Percentiles rank a stretch among this genome's conserved stretches.
phyloP scores from a whole-genome alignment of 1,140 invertebrate genomes.

The Belonocnema kinseyi region DNA sequence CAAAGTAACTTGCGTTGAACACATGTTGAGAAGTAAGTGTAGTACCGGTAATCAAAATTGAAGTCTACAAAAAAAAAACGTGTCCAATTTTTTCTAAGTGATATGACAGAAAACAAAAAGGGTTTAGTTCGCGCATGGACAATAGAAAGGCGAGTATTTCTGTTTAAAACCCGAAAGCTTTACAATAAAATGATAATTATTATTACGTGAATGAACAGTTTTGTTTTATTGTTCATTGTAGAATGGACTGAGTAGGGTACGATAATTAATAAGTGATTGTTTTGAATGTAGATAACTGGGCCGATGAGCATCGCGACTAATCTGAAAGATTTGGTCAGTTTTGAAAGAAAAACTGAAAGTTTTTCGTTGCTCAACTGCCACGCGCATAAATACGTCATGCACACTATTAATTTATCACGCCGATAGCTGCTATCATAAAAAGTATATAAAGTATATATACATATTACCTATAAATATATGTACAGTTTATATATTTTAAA shows the following conservation, averaged over 20 bases:
- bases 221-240: slow-evolving; percentile 54
- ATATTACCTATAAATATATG: slow-evolving; percentile 69
- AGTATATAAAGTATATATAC: slow-evolving; percentile 64
- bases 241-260: slow-evolving; percentile 67
- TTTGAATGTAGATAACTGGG: slow-evolving; percentile 52
- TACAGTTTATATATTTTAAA: slow-evolving; percentile 77
- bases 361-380: slow-evolving; percentile 68
- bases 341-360: slow-evolving; percentile 52
- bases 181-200: slow-evolving; percentile 7
- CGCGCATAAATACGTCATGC: slow-evolving; percentile 63
- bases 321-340: slow-evolving; percentile 38
- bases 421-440: slow-evolving; percentile 68
- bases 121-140: slow-evolving; percentile 17
- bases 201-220: slow-evolving; percentile 34
- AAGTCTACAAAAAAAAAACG: slow-evolving; percentile 18
- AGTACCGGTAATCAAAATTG: not conserved
- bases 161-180: not conserved
- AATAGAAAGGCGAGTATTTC: slow-evolving; percentile 6
- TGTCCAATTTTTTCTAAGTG: slow-evolving; percentile 28
- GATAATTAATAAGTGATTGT: slow-evolving; percentile 57
- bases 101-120: slow-evolving; percentile 14
- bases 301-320: slow-evolving; percentile 53
- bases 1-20: not conserved
- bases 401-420: slow-evolving; percentile 71
- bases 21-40: slow-evolving; percentile 7